These are phyloP conservation scores for Hypselothyrea guttata DNA, from an alignment of 2,888 invertebrate species.

Conservation along the genomic window DNA sequence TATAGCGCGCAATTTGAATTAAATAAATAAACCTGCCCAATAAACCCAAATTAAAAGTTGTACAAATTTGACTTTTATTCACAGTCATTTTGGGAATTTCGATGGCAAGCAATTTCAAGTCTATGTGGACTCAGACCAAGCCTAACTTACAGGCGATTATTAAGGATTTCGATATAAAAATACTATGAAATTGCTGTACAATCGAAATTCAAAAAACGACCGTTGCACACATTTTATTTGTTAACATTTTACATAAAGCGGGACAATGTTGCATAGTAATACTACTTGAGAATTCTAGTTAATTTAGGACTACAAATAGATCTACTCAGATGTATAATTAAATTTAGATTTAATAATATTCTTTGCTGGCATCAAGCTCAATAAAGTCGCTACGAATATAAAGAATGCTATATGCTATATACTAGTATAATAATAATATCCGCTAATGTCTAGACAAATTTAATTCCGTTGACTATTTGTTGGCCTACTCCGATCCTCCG, in stretches of 20 bases:
- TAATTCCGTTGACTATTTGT: conserved; percentile 41
- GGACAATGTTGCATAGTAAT: conserved; percentile 71
- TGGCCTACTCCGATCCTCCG: not conserved
- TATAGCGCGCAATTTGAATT: not conserved
- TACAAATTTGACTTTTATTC: conserved; percentile 2
- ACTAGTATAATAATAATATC: conserved; percentile 9
- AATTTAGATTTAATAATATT: conserved; percentile 14
- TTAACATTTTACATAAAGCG: conserved; percentile 70
- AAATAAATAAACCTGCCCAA: too few relatives aligned
- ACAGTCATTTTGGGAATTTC: not conserved
- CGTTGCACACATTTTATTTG: conserved; percentile 43
- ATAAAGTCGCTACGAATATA: conserved; percentile 35
- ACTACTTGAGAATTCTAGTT: conserved; percentile 58
- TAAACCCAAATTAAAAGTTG: conserved; percentile 3
- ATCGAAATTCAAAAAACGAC: conserved; percentile 9
- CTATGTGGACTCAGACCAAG: not conserved
- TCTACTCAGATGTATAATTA: conserved; percentile 5
- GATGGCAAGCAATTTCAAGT: conserved; percentile 4
- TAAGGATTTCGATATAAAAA: not conserved
- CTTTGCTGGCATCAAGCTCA: conserved; percentile 29
- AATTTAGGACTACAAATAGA: conserved; percentile 31
- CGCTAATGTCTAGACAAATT: conserved; percentile 32
- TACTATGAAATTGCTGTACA: conserved; percentile 1
- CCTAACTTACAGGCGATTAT: not conserved
- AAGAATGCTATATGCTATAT: not conserved